A percentile compares a stretch with the other conserved stretches of the same genome.
Evolutionary conservation across 2,888 invertebrate species (phyloP).

Genomic region (Drosophila suboccidentalis): DNA sequence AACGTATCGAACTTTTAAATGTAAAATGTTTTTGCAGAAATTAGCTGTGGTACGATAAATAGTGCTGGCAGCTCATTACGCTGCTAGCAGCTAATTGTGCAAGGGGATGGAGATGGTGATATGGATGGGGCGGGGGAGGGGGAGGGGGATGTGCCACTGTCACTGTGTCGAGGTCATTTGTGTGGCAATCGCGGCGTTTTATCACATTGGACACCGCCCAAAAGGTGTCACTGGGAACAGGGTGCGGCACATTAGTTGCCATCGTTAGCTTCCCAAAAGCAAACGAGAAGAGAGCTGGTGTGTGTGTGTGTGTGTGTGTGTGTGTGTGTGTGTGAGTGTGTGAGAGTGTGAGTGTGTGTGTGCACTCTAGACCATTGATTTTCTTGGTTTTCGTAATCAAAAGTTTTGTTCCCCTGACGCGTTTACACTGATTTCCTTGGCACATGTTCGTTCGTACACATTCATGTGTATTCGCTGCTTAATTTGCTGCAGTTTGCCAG

Average conservation of each 20-base stretch:
- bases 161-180: constrained; percentile 46
- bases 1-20: not conserved
- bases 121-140: not conserved
- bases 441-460: constrained; percentile 5
- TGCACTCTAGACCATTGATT: constrained; percentile 61
- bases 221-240: constrained; percentile 19
- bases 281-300: no score
- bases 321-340: not conserved
- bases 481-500: constrained; percentile 68
- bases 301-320: not conserved
- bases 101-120: not conserved
- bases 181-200: constrained; percentile 47
- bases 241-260: constrained; percentile 42
- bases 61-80: constrained; percentile 24
- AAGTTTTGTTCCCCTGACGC: constrained; percentile 75
- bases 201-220: constrained; percentile 54
- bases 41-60: constrained; percentile 14
- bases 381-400: constrained; percentile 79
- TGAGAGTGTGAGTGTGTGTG: constrained; percentile 31
- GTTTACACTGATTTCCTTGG: constrained; percentile 67
- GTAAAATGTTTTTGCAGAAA: not conserved
- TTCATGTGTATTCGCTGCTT: constrained; percentile 44
- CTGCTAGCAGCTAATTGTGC: constrained; percentile 29
- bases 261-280: constrained; percentile 22
- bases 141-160: not conserved